These are phyloP conservation scores for Pantherophis alleghaniensis DNA, from an alignment of 2,797 vertebrate species.

Conservation along the genomic window DNA sequence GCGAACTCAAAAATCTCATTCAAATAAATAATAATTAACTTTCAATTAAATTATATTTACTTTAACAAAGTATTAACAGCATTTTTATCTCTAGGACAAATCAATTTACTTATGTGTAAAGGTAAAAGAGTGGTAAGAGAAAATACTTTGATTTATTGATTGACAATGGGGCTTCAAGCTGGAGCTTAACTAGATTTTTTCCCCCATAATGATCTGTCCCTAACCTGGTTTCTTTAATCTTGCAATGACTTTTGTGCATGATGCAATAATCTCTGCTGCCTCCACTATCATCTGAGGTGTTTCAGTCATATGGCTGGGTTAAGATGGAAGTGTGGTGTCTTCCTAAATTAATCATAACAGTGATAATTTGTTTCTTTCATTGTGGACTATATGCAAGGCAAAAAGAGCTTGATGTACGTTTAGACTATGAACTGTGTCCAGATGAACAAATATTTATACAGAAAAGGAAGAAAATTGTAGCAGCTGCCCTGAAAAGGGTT, in stretches of 20 bases:
- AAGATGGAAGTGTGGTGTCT: not conserved
- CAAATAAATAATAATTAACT: not conserved
- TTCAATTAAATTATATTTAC: not conserved
- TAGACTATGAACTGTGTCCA: constrained; percentile 74
- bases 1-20: not conserved
- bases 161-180: not conserved
- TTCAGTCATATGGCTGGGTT: not conserved
- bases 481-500: constrained; percentile 69
- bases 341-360: not conserved
- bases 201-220: not conserved
- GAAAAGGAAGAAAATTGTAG: constrained; percentile 74
- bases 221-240: not conserved
- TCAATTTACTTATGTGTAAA: constrained; percentile 55
- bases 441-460: constrained; percentile 75
- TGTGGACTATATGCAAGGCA: constrained; percentile 48
- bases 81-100: constrained; percentile 47
- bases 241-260: not conserved
- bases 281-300: not conserved
- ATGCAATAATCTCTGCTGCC: not conserved
- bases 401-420: constrained; percentile 67
- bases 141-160: not conserved
- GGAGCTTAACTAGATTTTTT: not conserved
- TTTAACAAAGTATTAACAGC: not conserved
- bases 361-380: constrained; percentile 7
- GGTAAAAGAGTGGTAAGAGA: constrained; percentile 65